Conservation (phyloP, 2,888 invertebrate species). For the Iselma pallidipennis region DNA sequence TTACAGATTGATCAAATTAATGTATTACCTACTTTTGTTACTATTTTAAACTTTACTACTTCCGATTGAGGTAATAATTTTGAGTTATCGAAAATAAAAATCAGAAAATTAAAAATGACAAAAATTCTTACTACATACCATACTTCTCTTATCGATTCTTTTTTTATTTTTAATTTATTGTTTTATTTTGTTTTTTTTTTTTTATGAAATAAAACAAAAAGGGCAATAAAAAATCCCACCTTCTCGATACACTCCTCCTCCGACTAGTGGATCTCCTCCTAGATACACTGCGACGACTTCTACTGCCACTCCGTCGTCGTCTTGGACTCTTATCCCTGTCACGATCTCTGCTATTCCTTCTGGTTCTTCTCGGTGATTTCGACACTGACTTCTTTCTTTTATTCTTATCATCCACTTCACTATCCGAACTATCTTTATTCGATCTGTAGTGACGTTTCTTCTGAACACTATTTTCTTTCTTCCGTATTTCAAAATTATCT, state of each 20-base stretch:
- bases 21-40: not conserved
- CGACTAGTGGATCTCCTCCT: conserved; percentile 48
- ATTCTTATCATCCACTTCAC: conserved; percentile 52
- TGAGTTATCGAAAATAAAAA: not conserved
- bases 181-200: conserved; percentile 2
- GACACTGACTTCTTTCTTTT: conserved; percentile 48
- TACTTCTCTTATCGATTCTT: not conserved
- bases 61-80: no score
- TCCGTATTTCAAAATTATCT: conserved; percentile 69
- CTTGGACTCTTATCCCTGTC: conserved; percentile 57
- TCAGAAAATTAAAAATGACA: not conserved
- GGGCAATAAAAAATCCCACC: conserved; percentile 38
- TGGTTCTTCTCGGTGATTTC: conserved; percentile 42
- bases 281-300: conserved; percentile 45
- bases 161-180: not conserved
- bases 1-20: not conserved
- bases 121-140: conserved; percentile 10
- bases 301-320: conserved; percentile 51
- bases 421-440: conserved; percentile 69
- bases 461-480: conserved; percentile 81
- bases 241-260: conserved; percentile 51
- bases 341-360: conserved; percentile 42
- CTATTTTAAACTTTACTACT: no score
- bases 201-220: conserved; percentile 2
- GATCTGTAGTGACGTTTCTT: conserved; percentile 88